Conservation (phyloP, 2,888 invertebrate species). For the Idaea dimidiata region DNA sequence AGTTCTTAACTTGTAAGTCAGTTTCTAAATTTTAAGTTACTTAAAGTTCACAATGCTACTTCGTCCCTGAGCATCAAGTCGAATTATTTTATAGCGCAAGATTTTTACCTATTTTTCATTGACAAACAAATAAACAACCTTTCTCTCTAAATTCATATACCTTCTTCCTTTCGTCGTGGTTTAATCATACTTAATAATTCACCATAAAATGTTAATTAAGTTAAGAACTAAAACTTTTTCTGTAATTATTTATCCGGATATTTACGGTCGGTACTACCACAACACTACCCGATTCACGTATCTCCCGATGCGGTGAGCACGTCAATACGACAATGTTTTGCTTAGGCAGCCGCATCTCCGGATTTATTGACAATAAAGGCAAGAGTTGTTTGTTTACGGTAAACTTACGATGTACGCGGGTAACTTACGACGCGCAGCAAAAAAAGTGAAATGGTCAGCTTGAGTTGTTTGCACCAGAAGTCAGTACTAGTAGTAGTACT, state of each 20-base stretch:
- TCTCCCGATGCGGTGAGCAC: conserved; percentile 23
- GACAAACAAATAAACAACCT: too few species aligned
- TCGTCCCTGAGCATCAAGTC: too few species aligned
- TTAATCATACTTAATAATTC: too few species aligned
- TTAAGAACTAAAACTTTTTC: too few species aligned
- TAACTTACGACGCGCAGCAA: not conserved
- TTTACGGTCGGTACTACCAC: conserved; percentile 15
- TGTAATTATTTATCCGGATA: not conserved
- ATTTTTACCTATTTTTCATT: too few species aligned
- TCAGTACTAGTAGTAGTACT: conserved; percentile 2
- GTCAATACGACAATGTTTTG: conserved; percentile 26
- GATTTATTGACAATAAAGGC: conserved; percentile 30
- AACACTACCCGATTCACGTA: conserved; percentile 20
- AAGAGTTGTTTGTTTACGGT: conserved; percentile 27
- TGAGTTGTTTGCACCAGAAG: not conserved
- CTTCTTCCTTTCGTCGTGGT: too few species aligned
- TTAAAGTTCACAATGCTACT: too few species aligned
- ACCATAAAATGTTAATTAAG: too few species aligned
- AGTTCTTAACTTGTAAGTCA: too few species aligned
- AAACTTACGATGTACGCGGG: conserved; percentile 11
- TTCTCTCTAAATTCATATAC: too few species aligned
- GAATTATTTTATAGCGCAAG: too few species aligned
- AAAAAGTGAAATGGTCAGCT: not conserved
- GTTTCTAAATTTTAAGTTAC: too few species aligned
- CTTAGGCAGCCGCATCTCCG: conserved; percentile 18